Evolutionary conservation across 1,140 invertebrate genomes (phyloP).

Genomic region (Drosophila melanica): DNA sequence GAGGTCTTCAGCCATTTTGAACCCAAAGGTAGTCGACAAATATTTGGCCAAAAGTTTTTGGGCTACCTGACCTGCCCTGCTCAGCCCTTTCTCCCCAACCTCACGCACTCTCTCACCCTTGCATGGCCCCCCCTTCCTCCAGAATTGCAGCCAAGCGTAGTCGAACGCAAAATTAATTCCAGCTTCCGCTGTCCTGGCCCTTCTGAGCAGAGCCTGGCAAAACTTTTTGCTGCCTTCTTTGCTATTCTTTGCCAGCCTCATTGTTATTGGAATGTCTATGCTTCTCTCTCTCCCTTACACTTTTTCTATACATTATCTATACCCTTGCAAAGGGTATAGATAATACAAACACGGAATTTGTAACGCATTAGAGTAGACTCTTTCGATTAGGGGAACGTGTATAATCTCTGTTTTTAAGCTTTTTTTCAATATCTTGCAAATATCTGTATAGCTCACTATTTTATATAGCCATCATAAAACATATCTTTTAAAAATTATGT

Average conservation of each 20-base stretch:
- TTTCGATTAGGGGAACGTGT: no score
- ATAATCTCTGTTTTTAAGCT: no score
- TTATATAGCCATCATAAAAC: no score
- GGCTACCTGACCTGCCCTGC: background rate
- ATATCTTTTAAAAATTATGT: no score
- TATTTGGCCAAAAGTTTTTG: slow-evolving; percentile 43
- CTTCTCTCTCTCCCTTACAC: slow-evolving; percentile 9
- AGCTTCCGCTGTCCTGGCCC: slow-evolving; percentile 36
- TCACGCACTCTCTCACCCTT: background rate
- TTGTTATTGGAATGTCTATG: slow-evolving; percentile 76
- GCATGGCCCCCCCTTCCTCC: background rate
- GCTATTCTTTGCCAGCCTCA: slow-evolving; percentile 44
- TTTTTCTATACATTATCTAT: background rate
- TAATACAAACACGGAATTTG: background rate
- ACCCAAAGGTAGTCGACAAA: slow-evolving; percentile 39
- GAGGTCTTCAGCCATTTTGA: slow-evolving; percentile 17
- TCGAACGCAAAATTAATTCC: slow-evolving; percentile 50
- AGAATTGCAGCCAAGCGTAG: slow-evolving; percentile 25
- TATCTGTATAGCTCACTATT: no score
- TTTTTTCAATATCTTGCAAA: no score
- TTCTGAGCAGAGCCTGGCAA: slow-evolving; percentile 18
- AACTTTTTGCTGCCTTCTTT: slow-evolving; percentile 39
- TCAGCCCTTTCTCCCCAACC: background rate
- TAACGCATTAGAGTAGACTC: background rate
- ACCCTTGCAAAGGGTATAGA: background rate